Evolutionary conservation across 2,888 invertebrate genomes (phyloP), one percentile per base, ranked within the genome.

Genomic region (Calephelis perditalis): DNA sequence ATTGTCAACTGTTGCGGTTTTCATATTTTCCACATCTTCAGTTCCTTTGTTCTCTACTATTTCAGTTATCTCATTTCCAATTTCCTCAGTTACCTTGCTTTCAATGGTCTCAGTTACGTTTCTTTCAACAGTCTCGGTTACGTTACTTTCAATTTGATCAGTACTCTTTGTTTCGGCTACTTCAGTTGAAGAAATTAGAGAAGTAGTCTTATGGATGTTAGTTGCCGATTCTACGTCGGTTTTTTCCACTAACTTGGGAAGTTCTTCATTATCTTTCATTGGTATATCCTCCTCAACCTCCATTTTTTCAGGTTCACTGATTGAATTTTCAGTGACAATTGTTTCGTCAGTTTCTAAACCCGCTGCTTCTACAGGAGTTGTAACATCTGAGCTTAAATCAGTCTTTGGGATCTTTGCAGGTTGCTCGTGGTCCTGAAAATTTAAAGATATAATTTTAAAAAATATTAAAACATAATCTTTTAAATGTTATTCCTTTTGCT

Each of bases 361-460:
- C 62, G 67, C 66, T 58, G 69, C 68, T 63, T 76, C 77, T 44
- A 71, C 56, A 59, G 70, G 62, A 57, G 76, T 69, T 69, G 84
- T 84, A 46, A 81, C 77, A 66, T 81, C 81, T 49, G 70, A 72
- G 69, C 78, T 82, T 10, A 71, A 67, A 66, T 88, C 88, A 66
- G 91, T 92, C 77, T 93, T 92, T 35, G 90, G 81, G 56, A 92
- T 76, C 81, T 92, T 92, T 37, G 92, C 79, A 36, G 92, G 92
- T 67, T 88, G 78, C 61, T 84, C 84, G 52, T 83, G 83, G 46
- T 76, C 75, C 71, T 85, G 81, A 63, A 85, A 69, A 26, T 37
- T 10, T 36, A 47, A 55, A 57, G 8, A 10, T 35, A 44, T 57
- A 40, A 40, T 40, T 40, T 40, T 40, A 26, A 26, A 26, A 26